Base-by-base conservation (phyloP, 2,888 invertebrate species). In the Volucella inanis region DNA sequence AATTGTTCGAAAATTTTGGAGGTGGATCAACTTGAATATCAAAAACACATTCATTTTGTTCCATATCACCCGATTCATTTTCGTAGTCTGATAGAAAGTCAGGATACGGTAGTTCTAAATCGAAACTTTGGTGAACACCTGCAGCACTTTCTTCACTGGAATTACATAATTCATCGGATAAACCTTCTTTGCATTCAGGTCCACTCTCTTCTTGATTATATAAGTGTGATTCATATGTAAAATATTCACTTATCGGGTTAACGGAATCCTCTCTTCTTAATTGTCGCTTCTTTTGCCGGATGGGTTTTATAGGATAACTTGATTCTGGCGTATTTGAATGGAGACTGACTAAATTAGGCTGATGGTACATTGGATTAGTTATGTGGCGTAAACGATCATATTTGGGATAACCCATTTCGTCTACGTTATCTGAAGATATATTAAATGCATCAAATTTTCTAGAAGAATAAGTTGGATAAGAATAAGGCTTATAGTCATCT, bases 21-120 rank as follows among this genome's bases (percentile, higher is more conserved):
- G 96, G 96, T n/a, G 96, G 96, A 88, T 96, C 94, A 38, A 94
- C 95, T 45, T 95, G 94, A 18, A 96, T 95, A 89, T 96, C 96
- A 89, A 96, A 95, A 87, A 96, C 96, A n/a, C 94, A 95, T 75
- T 95, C 92, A 90, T 95, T 93, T 89, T 95, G 93, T 90, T 96
- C 94, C 88, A 93, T 93, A 92, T 95, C 92, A 84, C 93, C 93
- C 1, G 93, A 93, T 87, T 93, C 93, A 38, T 93, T 93, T 88
- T 94, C 93, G 57, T 92, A 93, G 86, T 94, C 94, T 1, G 91
- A 92, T 10, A 92, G 87, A 82, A 92, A 91, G 87, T 92, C 92
- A 2, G 92, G 92, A 88, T 91, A 91, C 90, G 92, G 94, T 91
- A 90, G 92, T 92, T 92, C 94, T 91, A 91, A 92, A 92, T 88